phyloP scores from a whole-genome alignment of 2,113 vertebrate species.

The Dinomys branickii region DNA sequence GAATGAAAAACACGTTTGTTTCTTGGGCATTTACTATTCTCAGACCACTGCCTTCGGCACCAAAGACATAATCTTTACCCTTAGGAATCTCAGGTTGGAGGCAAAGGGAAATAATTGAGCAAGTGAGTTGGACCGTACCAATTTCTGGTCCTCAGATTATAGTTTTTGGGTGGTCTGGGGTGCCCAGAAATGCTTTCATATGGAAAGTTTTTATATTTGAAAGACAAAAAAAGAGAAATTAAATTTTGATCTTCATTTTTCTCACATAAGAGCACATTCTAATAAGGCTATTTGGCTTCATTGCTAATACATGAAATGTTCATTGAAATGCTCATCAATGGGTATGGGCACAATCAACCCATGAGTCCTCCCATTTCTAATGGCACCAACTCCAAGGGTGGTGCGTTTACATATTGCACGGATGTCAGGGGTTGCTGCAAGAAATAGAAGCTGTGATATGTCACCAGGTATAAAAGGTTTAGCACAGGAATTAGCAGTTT shows the following conservation, averaged over 20 bases:
- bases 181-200: slow-evolving; percentile 7
- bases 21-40: slow-evolving; percentile 7
- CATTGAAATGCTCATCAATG: not conserved
- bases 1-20: not conserved
- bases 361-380: slow-evolving; percentile 15
- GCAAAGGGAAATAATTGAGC: not conserved
- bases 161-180: slow-evolving; percentile 14
- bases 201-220: slow-evolving; percentile 26
- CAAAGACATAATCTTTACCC: not conserved
- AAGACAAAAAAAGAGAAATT: slow-evolving; percentile 60
- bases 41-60: not conserved
- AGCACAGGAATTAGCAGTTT: not conserved
- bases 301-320: slow-evolving; percentile 25
- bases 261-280: slow-evolving; percentile 23
- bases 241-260: slow-evolving; percentile 49
- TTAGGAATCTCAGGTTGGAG: not conserved
- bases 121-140: not conserved
- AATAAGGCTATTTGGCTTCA: slow-evolving; percentile 3
- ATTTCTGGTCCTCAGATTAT: slow-evolving; percentile 6
- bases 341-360: not conserved
- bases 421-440: not conserved
- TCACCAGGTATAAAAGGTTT: not conserved
- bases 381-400: not conserved
- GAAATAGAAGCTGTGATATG: not conserved
- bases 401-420: not conserved